Percentiles rank a stretch among this genome's conserved stretches.
These are phyloP conservation scores for Poeciliopsis infans DNA, from an alignment of 2,797 vertebrate species.

Conservation along the genomic window DNA sequence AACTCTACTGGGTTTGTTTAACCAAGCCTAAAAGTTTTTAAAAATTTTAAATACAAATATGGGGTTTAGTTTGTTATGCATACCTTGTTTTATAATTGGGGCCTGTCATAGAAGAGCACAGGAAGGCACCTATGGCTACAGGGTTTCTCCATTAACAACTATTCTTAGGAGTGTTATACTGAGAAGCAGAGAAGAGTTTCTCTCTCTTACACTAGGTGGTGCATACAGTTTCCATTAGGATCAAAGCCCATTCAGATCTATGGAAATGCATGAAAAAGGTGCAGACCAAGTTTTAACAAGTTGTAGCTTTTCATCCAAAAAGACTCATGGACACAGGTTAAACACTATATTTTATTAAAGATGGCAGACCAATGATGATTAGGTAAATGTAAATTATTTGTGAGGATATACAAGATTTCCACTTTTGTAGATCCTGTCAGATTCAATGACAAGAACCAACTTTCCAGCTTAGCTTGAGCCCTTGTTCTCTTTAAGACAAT, in stretches of 20 bases:
- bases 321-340: neutral
- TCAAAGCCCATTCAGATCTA: neutral
- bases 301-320: neutral
- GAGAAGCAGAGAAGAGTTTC: neutral
- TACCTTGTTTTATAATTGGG: neutral
- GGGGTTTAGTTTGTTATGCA: neutral
- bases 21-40: neutral
- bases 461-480: neutral
- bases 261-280: neutral
- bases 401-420: neutral
- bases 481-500: slow-evolving; percentile 33
- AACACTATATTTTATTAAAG: neutral
- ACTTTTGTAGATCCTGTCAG: neutral
- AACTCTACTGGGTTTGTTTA: neutral
- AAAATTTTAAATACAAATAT: neutral
- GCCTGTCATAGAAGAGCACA: no score
- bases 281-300: neutral
- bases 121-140: no score
- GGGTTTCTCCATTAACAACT: no score
- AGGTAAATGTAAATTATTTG: neutral
- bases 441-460: neutral
- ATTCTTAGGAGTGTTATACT: neutral
- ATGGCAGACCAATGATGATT: neutral
- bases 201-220: neutral
- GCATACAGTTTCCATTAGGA: neutral